Evolutionary conservation across 2,113 vertebrate genomes (phyloP), one percentile per base, ranked within the genome.

Genomic region (Urocynchramus pylzowi): DNA sequence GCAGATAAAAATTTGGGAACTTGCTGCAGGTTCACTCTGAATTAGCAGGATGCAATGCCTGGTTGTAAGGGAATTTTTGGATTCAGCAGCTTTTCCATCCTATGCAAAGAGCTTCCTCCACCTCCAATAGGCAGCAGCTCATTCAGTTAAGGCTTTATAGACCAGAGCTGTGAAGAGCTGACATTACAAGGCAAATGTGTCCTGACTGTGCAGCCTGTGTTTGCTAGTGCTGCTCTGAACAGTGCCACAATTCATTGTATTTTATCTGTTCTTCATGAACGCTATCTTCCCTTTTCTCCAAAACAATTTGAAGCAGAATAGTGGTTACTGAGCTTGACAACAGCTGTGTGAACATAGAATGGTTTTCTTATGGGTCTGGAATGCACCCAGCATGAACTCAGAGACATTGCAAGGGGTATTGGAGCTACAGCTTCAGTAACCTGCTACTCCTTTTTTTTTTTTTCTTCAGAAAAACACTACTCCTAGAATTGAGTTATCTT

Each of bases 361-460:
- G 37, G 17, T 80, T 94, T 71, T 59, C 56, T 37, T 44, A 16
- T 3, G 27, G 39, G 18, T 54, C 83, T 84, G 42, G n/a, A 78
- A 88, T 16, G 23, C 10, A 54, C 31, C 60, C 24, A 87, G 57
- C 52, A 70, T 22, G 77, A 87, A 26, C 19, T 42, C 31, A 84
- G 64, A 52, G 44, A 26, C 24, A 22, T 6, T 67, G 20, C 33
- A 78, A 44, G 21, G 33, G 33, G 65, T 81, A n/a, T 37, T 69
- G 49, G 35, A 91, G 68, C 10, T 53, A 26, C n/a, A 63, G 6
- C 13, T 67, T 67, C 79, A 90, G 44, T 69, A 71, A 84, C 13
- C 11, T 1, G 0, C 4, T 24, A 18, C 37, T 16, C 6, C 19
- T 30, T 17, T 18, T 35, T 5, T 57, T 15, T 30, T 21, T 33